Evolutionary conservation across 2,888 invertebrate genomes (phyloP), one percentile per base, ranked within the genome.

Genomic region (Gymnosoma rotundatum): DNA sequence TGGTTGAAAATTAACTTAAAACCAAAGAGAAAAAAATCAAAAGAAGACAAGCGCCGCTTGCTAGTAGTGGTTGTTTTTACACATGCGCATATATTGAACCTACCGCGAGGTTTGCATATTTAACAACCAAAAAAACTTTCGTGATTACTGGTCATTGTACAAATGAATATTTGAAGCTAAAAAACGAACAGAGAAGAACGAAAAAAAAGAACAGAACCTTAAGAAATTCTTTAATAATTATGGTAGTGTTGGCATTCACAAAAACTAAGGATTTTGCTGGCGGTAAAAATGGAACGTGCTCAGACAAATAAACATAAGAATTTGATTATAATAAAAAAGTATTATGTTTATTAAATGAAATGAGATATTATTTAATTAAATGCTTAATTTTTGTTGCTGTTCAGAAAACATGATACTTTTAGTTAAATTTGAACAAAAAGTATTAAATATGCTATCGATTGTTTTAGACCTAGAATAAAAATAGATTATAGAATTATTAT

Each of bases 191-290:
- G n/a, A 21, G n/a, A 50, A 2, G 12, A 63, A 45, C 1, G 0
- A 2, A 6, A 18, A 56, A 56, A n/a, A 56, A 54, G 3, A 69
- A 52, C 48, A 12, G 50, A 38, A 56, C 16, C 66, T 56, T 54
- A 75, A 72, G 20, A 75, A 84, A 74, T 81, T 84, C 84, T 81
- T 81, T 84, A 52, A 81, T 84, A 81, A 81, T 81, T 81, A 84
- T 84, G 63, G 69, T 72, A 73, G 83, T 83, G 80, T 76, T 80
- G 61, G 66, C 61, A 32, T 75, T 75, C 52, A 79, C 32, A 74
- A 75, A 48, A 63, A 63, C 32, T 16, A 78, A 70, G 64, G 64
- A 76, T 52, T 58, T 72, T 69, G 50, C 12, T 61, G 72, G 36
- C 25, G 50, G 63, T 60, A 25, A 69, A 76, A 69, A 58, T 84